Evolutionary conservation across 1,140 invertebrate species (phyloP), one percentile per base, ranked within the genome.

Genomic region (Ylistrum balloti): DNA sequence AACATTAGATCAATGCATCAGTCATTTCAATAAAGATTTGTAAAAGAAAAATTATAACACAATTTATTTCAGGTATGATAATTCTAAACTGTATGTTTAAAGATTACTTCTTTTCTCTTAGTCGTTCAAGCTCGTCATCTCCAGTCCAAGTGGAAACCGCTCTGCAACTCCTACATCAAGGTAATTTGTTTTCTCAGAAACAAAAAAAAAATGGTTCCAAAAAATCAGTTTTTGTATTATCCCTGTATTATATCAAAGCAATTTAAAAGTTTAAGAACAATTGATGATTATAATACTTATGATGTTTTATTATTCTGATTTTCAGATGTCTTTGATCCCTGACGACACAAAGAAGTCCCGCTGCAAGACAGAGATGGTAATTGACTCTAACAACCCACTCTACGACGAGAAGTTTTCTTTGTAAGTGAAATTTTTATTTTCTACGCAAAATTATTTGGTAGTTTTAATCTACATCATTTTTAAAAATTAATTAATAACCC

Each of bases 351-450:
- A 96, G 86, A 94, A 96, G 87, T 96, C 96, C 7, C 96, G 96
- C 92, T 97, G 96, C 90, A 95, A 96, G n/a, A 97, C 97, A 0
- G 94, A 95, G 15, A 94, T 97, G 0, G 93, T 96, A 1, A 93
- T 94, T 5, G 94, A 96, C 89, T 96, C 96, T 28, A 96, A 95
- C 92, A 95, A 96, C 94, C 96, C 96, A 0, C 91, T 95, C 33
- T 97, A 96, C 95, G 97, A 97, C 93, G 96, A 97, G 45, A 96
- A 96, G 91, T 97, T 97, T 89, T 96, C 95, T 33, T 96, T 97
- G 95, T 95, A 93, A 95, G 95, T 95, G n/a, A 91, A 28, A 48
- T 87, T 33, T 74, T 89, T 74, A 28, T 3, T 74, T 38, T 7
- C 35, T 38, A n/a, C n/a, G n/a, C n/a, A n/a, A n/a, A n/a, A n/a